Evolutionary conservation across 2,888 invertebrate species (phyloP), one percentile per base, ranked within the genome.

Genomic region (Cenopis cana): DNA sequence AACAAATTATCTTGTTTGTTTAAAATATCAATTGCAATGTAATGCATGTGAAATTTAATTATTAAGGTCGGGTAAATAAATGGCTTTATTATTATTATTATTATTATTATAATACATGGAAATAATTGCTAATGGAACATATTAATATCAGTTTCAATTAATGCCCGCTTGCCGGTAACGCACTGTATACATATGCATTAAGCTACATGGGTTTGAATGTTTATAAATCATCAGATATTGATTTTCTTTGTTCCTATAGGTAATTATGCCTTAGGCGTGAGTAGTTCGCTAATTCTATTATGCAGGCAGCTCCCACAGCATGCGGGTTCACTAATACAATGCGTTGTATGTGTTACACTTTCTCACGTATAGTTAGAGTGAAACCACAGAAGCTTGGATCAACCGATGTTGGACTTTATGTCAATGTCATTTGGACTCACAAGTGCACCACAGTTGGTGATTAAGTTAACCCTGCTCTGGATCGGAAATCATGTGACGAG

Each of bases 321-420:
- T 72, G 41, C 50, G 46, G 52, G 54, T 38, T 29, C 46, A 29
- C 29, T 24, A 46, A 38, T 9, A 64, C 64, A 64, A 36, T 38
- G 50, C 36, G 14, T 36, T 62, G 18, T 62, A 85, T 84, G 80
- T 81, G 82, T 75, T 85, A 85, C 79, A 79, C 77, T 84, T 89
- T 90, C 89, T 83, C 89, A 90, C 88, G 52, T 56, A 62, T 54
- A 52, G 46, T 11, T 50, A 41, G n/a, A 38, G 52, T 38, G 64
- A 64, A 64, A 54, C 38, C 38, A 54, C 64, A 20, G 54, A 38
- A 20, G 14, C 20, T 6, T 20, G 3, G 14, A 52, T 52, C 10
- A 20, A 29, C 38, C 52, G 38, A 52, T 38, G 38, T 20, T 64
- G 20, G 20, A 54, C 64, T 64, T 64, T 64, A 52, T 52, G 20